Evolutionary conservation across 2,113 vertebrate genomes (phyloP).

Genomic region (Toxostoma redivivum): DNA sequence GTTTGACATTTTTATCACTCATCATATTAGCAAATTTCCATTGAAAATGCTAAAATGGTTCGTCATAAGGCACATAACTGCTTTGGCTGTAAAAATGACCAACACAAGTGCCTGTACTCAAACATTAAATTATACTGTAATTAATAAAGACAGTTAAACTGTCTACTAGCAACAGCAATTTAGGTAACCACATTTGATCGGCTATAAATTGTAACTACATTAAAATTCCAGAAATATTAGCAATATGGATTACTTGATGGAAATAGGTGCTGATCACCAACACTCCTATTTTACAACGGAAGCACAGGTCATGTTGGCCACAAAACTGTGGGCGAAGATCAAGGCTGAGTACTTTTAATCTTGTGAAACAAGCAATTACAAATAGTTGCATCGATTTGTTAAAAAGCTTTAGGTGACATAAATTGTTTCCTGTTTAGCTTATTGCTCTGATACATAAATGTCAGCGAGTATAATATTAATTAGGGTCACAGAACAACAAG

Average conservation of each 20-base stretch:
- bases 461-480: slow-evolving; percentile 90
- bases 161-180: slow-evolving; percentile 98
- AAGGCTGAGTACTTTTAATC: slow-evolving; percentile 98
- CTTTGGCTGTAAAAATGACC: slow-evolving; percentile 82
- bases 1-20: slow-evolving; percentile 82
- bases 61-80: slow-evolving; percentile 82
- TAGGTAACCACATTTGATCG: slow-evolving; percentile 98
- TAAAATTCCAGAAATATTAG: slow-evolving; percentile 98
- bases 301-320: slow-evolving; percentile 88
- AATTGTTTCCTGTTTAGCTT: slow-evolving; percentile 98
- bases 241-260: slow-evolving; percentile 94
- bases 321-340: slow-evolving; percentile 92
- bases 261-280: slow-evolving; percentile 87
- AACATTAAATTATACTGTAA: slow-evolving; percentile 95
- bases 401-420: slow-evolving; percentile 99
- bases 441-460: slow-evolving; percentile 94
- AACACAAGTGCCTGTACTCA: slow-evolving; percentile 80
- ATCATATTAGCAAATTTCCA: slow-evolving; percentile 81
- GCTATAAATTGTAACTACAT: slow-evolving; percentile 97
- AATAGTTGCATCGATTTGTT: slow-evolving; percentile 99
- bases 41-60: slow-evolving; percentile 84
- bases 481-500: slow-evolving; percentile 84
- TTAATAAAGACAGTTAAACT: slow-evolving; percentile 99
- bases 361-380: slow-evolving; percentile 99
- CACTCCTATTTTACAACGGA: slow-evolving; percentile 75